These are phyloP conservation scores for Thelaira solivaga DNA, from an alignment of 2,888 invertebrate species.

Conservation along the genomic window DNA sequence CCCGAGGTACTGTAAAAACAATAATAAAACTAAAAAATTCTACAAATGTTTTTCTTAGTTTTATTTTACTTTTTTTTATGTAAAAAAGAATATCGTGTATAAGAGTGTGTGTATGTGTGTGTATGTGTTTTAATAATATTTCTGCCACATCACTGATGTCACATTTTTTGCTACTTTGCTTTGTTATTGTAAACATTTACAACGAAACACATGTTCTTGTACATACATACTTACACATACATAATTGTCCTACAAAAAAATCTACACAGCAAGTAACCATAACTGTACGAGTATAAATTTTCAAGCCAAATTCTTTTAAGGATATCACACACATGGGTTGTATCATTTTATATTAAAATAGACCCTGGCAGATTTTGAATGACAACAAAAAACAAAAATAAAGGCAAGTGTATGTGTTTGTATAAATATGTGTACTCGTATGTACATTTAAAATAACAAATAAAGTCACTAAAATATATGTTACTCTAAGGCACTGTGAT, in stretches of 20 bases:
- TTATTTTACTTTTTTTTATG: constrained; percentile 18
- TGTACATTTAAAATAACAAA: constrained; percentile 2
- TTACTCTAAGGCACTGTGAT: not conserved
- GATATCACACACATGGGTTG: not conserved
- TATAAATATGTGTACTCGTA: too few species aligned
- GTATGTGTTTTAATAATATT: constrained; percentile 42
- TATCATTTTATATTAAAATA: constrained; percentile 32
- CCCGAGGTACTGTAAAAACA: constrained; percentile 6
- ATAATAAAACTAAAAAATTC: constrained; percentile 27
- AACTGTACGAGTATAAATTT: not conserved
- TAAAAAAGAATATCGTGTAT: not conserved
- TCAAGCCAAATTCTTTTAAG: not conserved
- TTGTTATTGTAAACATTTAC: constrained; percentile 39
- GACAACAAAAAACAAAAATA: not conserved
- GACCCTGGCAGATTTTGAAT: not conserved
- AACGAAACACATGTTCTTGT: constrained; percentile 37
- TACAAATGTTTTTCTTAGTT: too few species aligned
- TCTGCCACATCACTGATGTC: constrained; percentile 59
- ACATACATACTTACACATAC: too few species aligned
- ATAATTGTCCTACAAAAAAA: too few species aligned
- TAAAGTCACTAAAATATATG: constrained; percentile 15
- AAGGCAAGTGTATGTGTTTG: too few species aligned
- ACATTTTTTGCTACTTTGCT: constrained; percentile 18
- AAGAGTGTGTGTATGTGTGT: not conserved
- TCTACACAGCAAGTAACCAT: constrained; percentile 10